Conservation (phyloP, 2,888 invertebrate genomes). For the Theretra japonica region DNA sequence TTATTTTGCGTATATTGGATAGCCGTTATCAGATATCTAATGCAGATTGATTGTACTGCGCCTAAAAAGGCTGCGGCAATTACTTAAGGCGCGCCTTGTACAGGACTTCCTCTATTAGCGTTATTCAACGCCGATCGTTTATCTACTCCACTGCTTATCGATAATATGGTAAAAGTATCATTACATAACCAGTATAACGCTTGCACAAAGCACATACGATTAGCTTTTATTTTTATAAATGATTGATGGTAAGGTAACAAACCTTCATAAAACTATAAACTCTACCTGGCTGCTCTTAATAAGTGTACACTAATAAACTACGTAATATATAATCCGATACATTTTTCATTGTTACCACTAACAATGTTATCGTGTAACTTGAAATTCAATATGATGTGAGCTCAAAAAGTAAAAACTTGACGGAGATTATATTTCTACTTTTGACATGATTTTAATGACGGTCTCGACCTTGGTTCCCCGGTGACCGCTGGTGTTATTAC, state of each 20-base stretch:
- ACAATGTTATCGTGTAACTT: background rate
- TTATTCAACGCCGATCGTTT: constrained; percentile 54
- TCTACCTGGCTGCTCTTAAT: background rate
- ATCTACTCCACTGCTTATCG: constrained; percentile 32
- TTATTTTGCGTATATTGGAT: background rate
- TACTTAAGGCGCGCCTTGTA: constrained; percentile 77
- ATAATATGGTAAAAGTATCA: constrained; percentile 31
- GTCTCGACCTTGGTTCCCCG: constrained; percentile 50
- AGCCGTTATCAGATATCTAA: constrained; percentile 14
- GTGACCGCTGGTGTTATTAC: constrained; percentile 13
- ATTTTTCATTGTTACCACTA: background rate
- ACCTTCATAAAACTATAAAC: background rate
- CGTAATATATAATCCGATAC: background rate
- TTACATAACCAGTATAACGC: no score
- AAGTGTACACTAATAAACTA: background rate
- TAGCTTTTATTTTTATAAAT: no score
- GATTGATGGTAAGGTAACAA: no score
- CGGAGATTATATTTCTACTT: constrained; percentile 67
- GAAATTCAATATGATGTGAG: constrained; percentile 10
- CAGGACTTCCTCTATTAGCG: constrained; percentile 68
- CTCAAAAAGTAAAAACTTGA: constrained; percentile 50
- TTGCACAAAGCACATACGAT: no score
- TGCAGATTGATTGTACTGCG: constrained; percentile 37
- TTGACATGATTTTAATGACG: constrained; percentile 72
- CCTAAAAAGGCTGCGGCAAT: constrained; percentile 76